Evolutionary conservation across 37 sponge, comb jelly and placozoan genomes (phyloP).

Genomic region (Chondrilla cf. caribensis): DNA sequence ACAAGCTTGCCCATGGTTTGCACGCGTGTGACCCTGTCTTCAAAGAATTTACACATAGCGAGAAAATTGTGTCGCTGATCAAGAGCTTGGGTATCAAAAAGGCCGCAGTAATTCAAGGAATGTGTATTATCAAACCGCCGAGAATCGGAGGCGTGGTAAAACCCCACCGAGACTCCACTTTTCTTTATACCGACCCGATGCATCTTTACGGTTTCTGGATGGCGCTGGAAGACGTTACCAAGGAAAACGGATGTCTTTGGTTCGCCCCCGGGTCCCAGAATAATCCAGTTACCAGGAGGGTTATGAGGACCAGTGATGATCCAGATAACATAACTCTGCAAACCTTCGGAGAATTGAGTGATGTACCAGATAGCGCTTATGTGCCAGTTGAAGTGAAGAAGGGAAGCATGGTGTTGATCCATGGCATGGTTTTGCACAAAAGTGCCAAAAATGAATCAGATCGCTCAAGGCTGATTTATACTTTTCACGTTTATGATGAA

Average conservation of each 20-base stretch:
- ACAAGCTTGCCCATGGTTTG: slow-evolving; percentile 96
- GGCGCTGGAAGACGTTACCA: slow-evolving; percentile 90
- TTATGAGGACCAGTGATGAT: slow-evolving; percentile 41
- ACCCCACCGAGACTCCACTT: slow-evolving; percentile 89
- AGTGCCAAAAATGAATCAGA: slow-evolving; percentile 69
- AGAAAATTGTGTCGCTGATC: slow-evolving; percentile 51
- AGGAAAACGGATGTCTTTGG: slow-evolving; percentile 94
- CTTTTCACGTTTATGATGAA: slow-evolving; percentile 94
- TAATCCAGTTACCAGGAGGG: slow-evolving; percentile 24
- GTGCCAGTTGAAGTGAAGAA: slow-evolving; percentile 65
- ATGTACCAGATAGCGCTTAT: slow-evolving; percentile 47
- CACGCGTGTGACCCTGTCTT: slow-evolving; percentile 82
- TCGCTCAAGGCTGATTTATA: slow-evolving; percentile 83
- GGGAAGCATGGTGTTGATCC: slow-evolving; percentile 88
- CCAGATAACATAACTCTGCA: slow-evolving; percentile 25
- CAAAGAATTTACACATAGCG: slow-evolving; percentile 62
- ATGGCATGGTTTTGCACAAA: slow-evolving; percentile 92
- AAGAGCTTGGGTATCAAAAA: slow-evolving; percentile 50
- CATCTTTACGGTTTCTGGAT: slow-evolving; percentile 89
- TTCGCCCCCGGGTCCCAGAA: slow-evolving; percentile 92
- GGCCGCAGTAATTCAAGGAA: slow-evolving; percentile 87
- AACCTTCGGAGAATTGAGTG: slow-evolving; percentile 46
- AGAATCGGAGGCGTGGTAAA: slow-evolving; percentile 70
- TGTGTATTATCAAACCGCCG: slow-evolving; percentile 96
- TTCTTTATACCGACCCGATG: slow-evolving; percentile 84